A percentile compares a stretch with the other conserved stretches of the same genome.
Evolutionary conservation across 2,113 vertebrate species (phyloP).

Genomic region (Smithornis capensis): DNA sequence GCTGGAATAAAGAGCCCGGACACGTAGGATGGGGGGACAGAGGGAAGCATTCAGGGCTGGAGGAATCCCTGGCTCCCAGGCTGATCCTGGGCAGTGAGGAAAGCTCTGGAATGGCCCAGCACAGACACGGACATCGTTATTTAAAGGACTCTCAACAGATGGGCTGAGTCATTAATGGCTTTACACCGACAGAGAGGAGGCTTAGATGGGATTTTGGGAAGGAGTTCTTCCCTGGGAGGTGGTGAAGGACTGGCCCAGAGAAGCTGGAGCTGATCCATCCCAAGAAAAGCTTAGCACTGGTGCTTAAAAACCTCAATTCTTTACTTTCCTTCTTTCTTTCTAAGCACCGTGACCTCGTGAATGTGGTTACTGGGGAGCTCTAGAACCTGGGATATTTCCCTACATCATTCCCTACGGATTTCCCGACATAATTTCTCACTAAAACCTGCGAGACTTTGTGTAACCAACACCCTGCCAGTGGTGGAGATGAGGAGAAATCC

Average conservation of each 20-base stretch:
- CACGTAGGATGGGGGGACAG: background rate
- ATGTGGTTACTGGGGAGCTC: background rate
- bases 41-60: constrained; percentile 4
- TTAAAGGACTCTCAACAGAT: background rate
- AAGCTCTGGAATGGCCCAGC: background rate
- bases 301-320: background rate
- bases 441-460: background rate
- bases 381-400: background rate
- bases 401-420: no score
- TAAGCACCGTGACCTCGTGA: background rate
- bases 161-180: background rate
- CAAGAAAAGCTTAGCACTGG: background rate
- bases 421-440: no score
- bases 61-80: background rate
- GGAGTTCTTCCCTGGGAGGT: background rate
- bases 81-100: background rate
- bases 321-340: background rate
- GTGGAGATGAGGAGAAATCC: background rate
- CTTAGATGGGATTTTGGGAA: background rate
- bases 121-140: background rate
- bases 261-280: background rate
- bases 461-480: background rate
- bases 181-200: background rate
- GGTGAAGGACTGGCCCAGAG: background rate
- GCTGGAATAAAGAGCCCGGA: background rate